phyloP scores from a whole-genome alignment of 1,140 invertebrate species.

The Nephila pilipes region DNA sequence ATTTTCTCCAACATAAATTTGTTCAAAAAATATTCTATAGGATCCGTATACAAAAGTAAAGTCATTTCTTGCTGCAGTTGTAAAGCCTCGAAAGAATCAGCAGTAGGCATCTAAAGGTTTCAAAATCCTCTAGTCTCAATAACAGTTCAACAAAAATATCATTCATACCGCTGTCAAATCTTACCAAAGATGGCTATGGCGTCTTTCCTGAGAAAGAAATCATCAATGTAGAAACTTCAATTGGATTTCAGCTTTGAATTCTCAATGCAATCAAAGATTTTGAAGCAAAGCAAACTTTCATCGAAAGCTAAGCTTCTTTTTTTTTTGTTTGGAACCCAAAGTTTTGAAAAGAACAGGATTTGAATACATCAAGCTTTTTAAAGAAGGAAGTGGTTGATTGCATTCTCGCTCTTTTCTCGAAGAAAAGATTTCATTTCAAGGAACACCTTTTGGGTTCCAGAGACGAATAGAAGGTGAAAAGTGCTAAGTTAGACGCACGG shows the following conservation, averaged over 20 bases:
- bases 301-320: not conserved
- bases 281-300: slow-evolving; percentile 44
- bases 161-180: not conserved
- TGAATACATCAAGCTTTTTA: slow-evolving; percentile 51
- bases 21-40: not conserved
- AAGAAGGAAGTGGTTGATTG: slow-evolving; percentile 48
- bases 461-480: slow-evolving; percentile 11
- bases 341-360: slow-evolving; percentile 53
- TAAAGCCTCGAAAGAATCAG: not conserved
- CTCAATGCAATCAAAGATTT: slow-evolving; percentile 59
- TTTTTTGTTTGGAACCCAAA: slow-evolving; percentile 28
- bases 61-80: not conserved
- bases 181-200: not conserved
- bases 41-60: not conserved
- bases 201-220: not conserved
- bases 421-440: slow-evolving; percentile 17
- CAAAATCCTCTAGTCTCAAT: not conserved
- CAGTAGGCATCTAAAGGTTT: not conserved
- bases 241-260: slow-evolving; percentile 55
- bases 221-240: slow-evolving; percentile 45
- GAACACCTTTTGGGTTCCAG: not conserved
- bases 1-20: not conserved
- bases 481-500: not conserved
- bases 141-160: slow-evolving; percentile 15
- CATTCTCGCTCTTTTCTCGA: slow-evolving; percentile 39